Base-by-base conservation (phyloP, 2,797 vertebrate genomes). In the Brachymystax lenok region DNA sequence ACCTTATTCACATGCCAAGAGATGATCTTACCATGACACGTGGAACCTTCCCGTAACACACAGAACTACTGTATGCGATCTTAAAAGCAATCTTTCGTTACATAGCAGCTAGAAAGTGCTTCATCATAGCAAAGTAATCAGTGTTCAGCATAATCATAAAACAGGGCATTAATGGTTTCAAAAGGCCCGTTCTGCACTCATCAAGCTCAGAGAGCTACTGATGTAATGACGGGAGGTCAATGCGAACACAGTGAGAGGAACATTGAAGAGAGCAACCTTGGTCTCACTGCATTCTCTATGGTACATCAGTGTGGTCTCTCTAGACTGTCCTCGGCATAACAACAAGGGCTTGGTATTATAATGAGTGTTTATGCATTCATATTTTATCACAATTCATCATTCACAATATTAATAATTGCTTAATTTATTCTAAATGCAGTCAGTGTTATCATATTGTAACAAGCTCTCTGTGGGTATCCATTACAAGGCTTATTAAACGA, bases 141-240 rank as follows among this genome's bases (percentile, higher is more conserved):
- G 12, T 64, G 40, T 64, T 10, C 56, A 63, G 30, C 74, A 24
- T 64, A 46, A 79, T 76, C 35, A 74, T 1, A 8, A 5, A 63
- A 67, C 0, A 3, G 14, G 24, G 77, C 74, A 85, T 61, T 79
- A 74, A 61, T 16, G 71, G 73, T 77, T 82, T 8, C 70, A 79
- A 81, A 77, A 61, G 56, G 14, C 14, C n/a, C 40, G 51, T 70
- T 61, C 27, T 19, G 16, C 28, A 79, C 74, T 83, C 50, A 74
- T 50, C 33, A 46, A 46, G 40, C 30, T 74, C 13, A 19, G 1
- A 52, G 27, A 19, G 77, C 76, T 70, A 75, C 77, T 84, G 50
- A 80, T 76, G 75, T 82, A 7, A 82, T 74, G 80, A 81, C 80
- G 80, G 78, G 79, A 56, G 79, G 75, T 74, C 71, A 72, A 14